Base-by-base conservation (phyloP, 2,888 invertebrate species). In the Creontiades dilutus region DNA sequence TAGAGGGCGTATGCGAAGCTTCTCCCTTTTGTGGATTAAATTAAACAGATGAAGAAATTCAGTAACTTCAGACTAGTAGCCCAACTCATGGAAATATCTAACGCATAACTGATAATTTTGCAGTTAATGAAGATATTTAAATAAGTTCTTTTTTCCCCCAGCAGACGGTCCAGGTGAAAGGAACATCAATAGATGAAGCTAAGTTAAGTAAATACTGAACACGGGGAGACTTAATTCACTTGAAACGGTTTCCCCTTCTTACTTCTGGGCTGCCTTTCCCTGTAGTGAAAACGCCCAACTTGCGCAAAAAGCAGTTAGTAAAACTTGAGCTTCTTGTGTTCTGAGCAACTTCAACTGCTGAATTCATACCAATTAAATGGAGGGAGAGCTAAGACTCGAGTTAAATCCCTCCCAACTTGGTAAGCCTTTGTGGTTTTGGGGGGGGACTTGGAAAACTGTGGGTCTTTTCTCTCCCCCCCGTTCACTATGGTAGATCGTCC, bases 351-450 rank as follows among this genome's bases (percentile, higher is more conserved):
- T 82, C 13, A 27, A 19, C 82, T 48, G 68, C 27, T 52, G 82
- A 48, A 82, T 82, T 82, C 82, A 82, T 82, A 82, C 82, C 82
- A 82, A 82, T 82, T 82, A 82, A 82, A 48, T 82, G 52, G 52
- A 68, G 68, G 68, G 23, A 23, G 19, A 19, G 68, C 68, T 23
- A 19, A 68, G 68, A 68, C 68, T 16, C 68, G 68, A 52, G 68
- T 27, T 68, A 68, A 68, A 68, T 68, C 68, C 68, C 23, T 23
- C 68, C 12, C 52, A 19, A 68, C 23, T 68, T 23, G 68, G 68
- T 68, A 68, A 68, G 68, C 27, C 68, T 68, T 68, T 68, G 68
- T 19, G 68, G 68, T 68, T 68, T 16, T n/a, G n/a, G 37, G 37
- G 23, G 68, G 68, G 68, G 68, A 19, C 68, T 68, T 68, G n/a